phyloP scores from a whole-genome alignment of 2,113 vertebrate species.

The Chaetodon auriga region DNA sequence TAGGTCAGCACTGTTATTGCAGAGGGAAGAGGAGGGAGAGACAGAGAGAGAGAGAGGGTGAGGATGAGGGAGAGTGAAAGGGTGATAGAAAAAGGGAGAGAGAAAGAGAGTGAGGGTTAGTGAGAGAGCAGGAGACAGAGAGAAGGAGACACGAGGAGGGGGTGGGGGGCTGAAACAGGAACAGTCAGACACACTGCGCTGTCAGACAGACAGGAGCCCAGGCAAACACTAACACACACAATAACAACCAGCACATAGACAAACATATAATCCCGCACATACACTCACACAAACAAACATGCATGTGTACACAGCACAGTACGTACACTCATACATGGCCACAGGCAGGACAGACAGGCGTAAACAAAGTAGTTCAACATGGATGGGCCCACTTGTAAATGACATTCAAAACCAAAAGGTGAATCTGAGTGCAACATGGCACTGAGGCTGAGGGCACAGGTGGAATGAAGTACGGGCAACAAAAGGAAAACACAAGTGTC shows the following conservation, averaged over 20 bases:
- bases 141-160: constrained; percentile 19
- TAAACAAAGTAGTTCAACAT: constrained; percentile 59
- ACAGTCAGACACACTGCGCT: constrained; percentile 62
- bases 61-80: constrained; percentile 43
- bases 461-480: constrained; percentile 33
- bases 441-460: constrained; percentile 30
- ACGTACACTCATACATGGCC: constrained; percentile 44
- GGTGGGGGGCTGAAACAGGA: constrained; percentile 43
- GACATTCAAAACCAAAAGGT: constrained; percentile 75
- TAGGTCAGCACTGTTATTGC: constrained; percentile 92
- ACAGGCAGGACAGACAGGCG: constrained; percentile 27
- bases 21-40: constrained; percentile 85
- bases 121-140: constrained; percentile 47
- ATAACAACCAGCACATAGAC: constrained; percentile 40
- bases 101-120: constrained; percentile 54
- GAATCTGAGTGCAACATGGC: constrained; percentile 45
- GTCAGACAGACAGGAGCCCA: constrained; percentile 69
- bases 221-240: constrained; percentile 45
- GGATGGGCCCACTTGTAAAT: constrained; percentile 61
- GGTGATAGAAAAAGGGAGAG: constrained; percentile 48
- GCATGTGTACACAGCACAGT: constrained; percentile 24
- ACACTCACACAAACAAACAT: constrained; percentile 36
- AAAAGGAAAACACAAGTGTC: constrained; percentile 24
- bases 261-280: constrained; percentile 29
- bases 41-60: constrained; percentile 60